Evolutionary conservation across 1,140 invertebrate species (phyloP).

Genomic region (Drosophila carrolli): DNA sequence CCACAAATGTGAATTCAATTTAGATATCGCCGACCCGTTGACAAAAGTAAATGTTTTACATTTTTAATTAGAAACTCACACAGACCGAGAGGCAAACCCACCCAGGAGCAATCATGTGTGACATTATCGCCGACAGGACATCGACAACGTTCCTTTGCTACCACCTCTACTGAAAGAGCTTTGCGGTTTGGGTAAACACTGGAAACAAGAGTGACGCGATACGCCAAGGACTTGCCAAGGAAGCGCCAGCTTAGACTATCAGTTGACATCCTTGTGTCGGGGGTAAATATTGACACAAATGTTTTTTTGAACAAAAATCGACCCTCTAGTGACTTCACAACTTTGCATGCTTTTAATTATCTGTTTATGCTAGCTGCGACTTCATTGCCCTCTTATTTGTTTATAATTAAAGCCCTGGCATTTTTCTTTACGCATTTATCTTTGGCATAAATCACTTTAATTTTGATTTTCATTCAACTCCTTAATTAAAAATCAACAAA

Average conservation of each 20-base stretch:
- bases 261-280: constrained; percentile 58
- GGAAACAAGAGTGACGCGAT: constrained; percentile 17
- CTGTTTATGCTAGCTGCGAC: constrained; percentile 71
- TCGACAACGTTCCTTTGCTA: constrained; percentile 32
- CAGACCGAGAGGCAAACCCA: constrained; percentile 21
- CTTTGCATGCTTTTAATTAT: constrained; percentile 71
- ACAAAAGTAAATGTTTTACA: constrained; percentile 70
- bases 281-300: constrained; percentile 71
- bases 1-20: constrained; percentile 49
- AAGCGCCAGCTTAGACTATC: constrained; percentile 54
- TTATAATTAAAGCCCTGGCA: constrained; percentile 71
- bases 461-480: constrained; percentile 61
- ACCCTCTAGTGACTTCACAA: constrained; percentile 57
- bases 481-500: constrained; percentile 80
- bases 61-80: constrained; percentile 78
- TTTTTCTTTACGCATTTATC: constrained; percentile 43
- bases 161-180: constrained; percentile 39
- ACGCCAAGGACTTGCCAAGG: constrained; percentile 56
- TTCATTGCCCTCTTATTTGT: constrained; percentile 61
- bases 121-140: constrained; percentile 73
- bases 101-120: constrained; percentile 56
- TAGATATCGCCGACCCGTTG: constrained; percentile 28
- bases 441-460: constrained; percentile 54
- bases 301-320: constrained; percentile 66
- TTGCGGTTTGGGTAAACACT: constrained; percentile 48